Conservation (phyloP, 2,797 vertebrate genomes). For the Syngnathus acus region DNA sequence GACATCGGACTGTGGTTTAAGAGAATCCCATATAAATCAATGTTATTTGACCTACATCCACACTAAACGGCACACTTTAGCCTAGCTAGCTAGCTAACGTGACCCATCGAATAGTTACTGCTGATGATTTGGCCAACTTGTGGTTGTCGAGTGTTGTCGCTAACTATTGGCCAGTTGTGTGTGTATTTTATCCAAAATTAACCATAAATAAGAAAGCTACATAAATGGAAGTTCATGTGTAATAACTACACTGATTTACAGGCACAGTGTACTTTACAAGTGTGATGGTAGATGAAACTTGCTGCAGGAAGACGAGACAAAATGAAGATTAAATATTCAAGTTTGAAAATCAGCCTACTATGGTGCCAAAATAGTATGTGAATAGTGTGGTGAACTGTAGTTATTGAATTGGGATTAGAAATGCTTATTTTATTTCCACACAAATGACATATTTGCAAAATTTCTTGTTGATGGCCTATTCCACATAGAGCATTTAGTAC, state of each 20-base stretch:
- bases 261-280: background rate
- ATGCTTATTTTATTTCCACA: background rate
- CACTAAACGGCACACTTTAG: constrained; percentile 8
- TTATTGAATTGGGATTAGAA: background rate
- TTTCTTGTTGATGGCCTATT: background rate
- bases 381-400: background rate
- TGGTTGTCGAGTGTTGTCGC: background rate
- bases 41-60: background rate
- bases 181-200: background rate
- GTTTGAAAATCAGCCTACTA: background rate
- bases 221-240: background rate
- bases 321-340: background rate
- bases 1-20: constrained; percentile 87
- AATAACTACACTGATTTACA: background rate
- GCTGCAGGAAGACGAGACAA: background rate
- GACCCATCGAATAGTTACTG: background rate
- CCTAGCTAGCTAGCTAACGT: background rate
- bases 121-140: background rate
- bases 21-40: background rate
- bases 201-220: background rate
- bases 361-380: background rate
- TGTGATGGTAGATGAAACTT: no score
- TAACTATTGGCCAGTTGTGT: background rate
- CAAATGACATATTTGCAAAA: background rate
- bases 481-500: background rate